Base-by-base conservation (phyloP, 1,140 invertebrate species). In the Hermatobates lingyangjiaoensis region DNA sequence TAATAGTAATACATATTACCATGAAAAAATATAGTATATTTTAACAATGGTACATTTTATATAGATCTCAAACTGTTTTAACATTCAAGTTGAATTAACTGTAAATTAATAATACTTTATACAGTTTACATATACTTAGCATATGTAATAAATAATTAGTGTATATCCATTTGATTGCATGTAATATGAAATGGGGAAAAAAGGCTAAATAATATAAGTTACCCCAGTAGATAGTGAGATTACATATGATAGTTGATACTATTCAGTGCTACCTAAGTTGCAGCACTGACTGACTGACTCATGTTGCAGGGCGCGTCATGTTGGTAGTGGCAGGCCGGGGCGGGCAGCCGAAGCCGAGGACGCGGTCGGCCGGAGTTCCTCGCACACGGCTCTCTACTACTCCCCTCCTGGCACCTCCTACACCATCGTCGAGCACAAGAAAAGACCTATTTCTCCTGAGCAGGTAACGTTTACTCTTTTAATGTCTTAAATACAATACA, bases 381-480 rank as follows among this genome's bases (percentile, higher is more conserved):
- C 57, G 10, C 55, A 60, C 38, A 56, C 61, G 7, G 63, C 62
- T 18, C 51, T 61, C 3, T 74, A 73, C 58, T 73, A 73, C 60
- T 73, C 71, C 39, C 71, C 71, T n/a, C 71, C 71, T 21, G 71
- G 83, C 44, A 86, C 83, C 52, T 85, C 81, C 40, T 87, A 87
- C 67, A 87, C 83, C 57, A 86, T 87, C 64, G 77, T 86, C 58
- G 83, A 86, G 67, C 72, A 82, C 10, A 62, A 62, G 51, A 62
- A 62, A 45, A 48, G 61, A 28, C 60, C 61, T 23, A 59, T 62
- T 18, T 62, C 61, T 25, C 61, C 61, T 1, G 61, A 62, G 55
- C 59, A 62, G 56, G 54, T 52, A 48, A 47, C n/a, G 1, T 21
- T 28, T 34, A 23, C 12, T 34, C 38, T 21, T 49, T 49, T n/a